Conservation (phyloP, 2,888 invertebrate species). For the Leucophora obtusa region DNA sequence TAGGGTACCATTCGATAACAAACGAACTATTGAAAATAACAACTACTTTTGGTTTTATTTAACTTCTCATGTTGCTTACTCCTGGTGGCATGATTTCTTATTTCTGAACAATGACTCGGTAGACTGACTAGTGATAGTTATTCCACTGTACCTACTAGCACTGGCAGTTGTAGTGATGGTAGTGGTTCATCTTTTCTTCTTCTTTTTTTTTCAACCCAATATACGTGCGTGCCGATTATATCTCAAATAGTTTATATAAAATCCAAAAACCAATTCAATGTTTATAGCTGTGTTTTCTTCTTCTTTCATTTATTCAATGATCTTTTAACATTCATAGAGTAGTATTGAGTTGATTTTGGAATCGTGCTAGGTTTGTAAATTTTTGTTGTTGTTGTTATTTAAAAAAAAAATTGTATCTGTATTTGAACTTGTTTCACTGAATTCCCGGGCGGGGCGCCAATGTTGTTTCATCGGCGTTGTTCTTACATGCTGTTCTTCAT, state of each 20-base stretch:
- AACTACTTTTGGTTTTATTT: conserved; percentile 40
- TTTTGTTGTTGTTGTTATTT: conserved; percentile 16
- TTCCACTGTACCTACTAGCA: conserved; percentile 23
- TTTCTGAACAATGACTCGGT: conserved; percentile 36
- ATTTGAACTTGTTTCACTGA: conserved; percentile 56
- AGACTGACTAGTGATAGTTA: conserved; percentile 26
- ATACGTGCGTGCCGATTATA: conserved; percentile 67
- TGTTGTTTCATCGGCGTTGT: conserved; percentile 59
- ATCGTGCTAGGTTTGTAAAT: conserved; percentile 61
- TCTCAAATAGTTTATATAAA: conserved; percentile 53
- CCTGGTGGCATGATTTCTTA: conserved; percentile 45
- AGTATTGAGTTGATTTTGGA: conserved; percentile 55
- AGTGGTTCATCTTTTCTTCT: conserved; percentile 39
- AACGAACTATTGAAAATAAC: background rate
- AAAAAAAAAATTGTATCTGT: conserved; percentile 46
- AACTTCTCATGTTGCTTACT: conserved; percentile 34
- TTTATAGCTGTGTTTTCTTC: conserved; percentile 41
- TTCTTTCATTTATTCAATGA: conserved; percentile 46
- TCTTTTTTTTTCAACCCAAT: background rate
- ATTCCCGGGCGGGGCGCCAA: conserved; percentile 64
- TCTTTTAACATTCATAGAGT: conserved; percentile 51
- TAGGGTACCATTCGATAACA: background rate
- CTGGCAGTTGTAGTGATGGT: conserved; percentile 35
- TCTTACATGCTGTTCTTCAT: conserved; percentile 62
- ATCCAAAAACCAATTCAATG: conserved; percentile 48